Evolutionary conservation across 2,888 invertebrate species (phyloP), one percentile per base, ranked within the genome.

Genomic region (Uropetala carovei): DNA sequence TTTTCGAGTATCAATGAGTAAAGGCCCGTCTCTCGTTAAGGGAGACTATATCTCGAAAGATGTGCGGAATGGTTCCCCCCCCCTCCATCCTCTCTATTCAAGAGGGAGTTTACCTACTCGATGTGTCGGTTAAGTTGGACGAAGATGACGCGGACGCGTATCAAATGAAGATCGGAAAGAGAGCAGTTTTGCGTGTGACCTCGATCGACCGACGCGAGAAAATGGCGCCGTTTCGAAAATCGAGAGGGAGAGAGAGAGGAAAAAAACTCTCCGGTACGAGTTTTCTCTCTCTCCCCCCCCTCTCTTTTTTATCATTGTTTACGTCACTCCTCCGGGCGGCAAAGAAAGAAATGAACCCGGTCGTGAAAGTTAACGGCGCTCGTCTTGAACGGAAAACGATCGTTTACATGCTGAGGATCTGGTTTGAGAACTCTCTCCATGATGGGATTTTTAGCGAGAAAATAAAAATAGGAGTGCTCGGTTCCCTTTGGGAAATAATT

Each of bases 201-300:
- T 27, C 75, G 27, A 75, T 75, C 75, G 27, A 75, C 27, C 27
- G 75, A 75, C 22, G 22, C 75, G 75, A 75, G 75, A 75, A 75
- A 75, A 75, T 75, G 75, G 75, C 22, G 75, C 4, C 75, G 75
- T 75, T 75, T 13, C 16, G 22, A 75, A 75, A 75, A 75, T 75
- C 27, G 75, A 27, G 43, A 14, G 3, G 22, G 27, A 27, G 75
- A 13, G 27, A 75, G 27, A 75, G 22, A 75, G n/a, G n/a, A n/a
- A n/a, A 27, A 75, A 27, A 75, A 75, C 27, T 13, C 22, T 75
- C 18, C 68, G 68, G 9, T 68, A 27, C 22, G 75, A 75, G 75
- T 75, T n/a, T n/a, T n/a, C n/a, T n/a, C n/a, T n/a, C n/a, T n/a
- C n/a, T n/a, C n/a, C n/a, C n/a, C n/a, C n/a, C n/a, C n/a, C n/a